Percentiles rank a stretch among this genome's conserved stretches.
Evolutionary conservation across 23 tunicate species (phyloP).

Genomic region (Trididemnum nubilum): DNA sequence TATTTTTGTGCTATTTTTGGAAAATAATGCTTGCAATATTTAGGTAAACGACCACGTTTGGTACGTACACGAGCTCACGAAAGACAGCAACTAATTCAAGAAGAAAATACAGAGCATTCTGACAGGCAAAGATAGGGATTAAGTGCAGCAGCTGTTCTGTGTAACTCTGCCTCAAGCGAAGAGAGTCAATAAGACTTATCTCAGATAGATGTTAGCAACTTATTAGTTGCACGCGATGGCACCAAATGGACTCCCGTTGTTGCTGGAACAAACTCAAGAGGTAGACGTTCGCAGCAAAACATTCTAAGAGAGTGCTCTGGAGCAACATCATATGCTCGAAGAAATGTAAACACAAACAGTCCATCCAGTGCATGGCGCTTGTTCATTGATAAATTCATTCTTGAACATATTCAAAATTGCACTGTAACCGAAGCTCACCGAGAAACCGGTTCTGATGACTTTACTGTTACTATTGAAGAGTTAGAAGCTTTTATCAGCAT

Average conservation of each 20-base stretch:
- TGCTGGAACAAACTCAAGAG: constrained; percentile 4
- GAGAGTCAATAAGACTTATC: constrained; percentile 5
- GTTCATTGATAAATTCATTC: too few relatives aligned
- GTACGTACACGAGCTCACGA: not conserved
- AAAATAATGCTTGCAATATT: not conserved
- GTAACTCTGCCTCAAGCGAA: constrained; percentile 9
- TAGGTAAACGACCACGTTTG: constrained; percentile 22
- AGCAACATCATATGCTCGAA: too few relatives aligned
- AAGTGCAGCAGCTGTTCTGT: constrained; percentile 18
- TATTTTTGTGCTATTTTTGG: not conserved
- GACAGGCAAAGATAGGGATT: constrained; percentile 8
- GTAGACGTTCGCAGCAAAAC: too few relatives aligned
- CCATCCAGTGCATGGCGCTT: constrained; percentile 18
- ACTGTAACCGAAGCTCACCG: too few relatives aligned
- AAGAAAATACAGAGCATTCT: constrained; percentile 11
- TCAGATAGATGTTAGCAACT: constrained; percentile 1
- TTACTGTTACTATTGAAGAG: constrained; percentile 23
- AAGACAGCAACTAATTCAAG: constrained; percentile 8
- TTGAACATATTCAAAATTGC: too few relatives aligned
- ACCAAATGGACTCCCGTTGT: constrained; percentile 1
- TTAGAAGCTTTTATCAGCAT: constrained; percentile 27
- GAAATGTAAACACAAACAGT: constrained; percentile 8
- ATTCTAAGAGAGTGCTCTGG: too few relatives aligned
- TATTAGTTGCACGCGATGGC: too few relatives aligned
- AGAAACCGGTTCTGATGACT: constrained; percentile 11